A percentile compares a stretch with the other conserved stretches of the same genome.
phyloP scores from a whole-genome alignment of 2,888 invertebrate genomes.

The Mythimna lalbum region DNA sequence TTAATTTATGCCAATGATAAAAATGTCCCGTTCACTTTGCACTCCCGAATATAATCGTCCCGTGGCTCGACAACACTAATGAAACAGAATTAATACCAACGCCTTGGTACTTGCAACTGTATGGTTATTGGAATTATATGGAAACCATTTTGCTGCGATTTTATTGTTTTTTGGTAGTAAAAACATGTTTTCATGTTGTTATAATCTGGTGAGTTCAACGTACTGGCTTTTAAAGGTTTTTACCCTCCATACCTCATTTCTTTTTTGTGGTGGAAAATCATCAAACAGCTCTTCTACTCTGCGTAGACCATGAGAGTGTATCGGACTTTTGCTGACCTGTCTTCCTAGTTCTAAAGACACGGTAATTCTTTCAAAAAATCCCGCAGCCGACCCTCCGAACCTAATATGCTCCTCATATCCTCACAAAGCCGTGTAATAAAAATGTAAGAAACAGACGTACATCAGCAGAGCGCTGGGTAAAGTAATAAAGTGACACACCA shows the following conservation, averaged over 20 bases:
- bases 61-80: constrained; percentile 41
- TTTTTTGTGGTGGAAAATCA: no score
- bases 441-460: constrained; percentile 7
- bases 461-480: constrained; percentile 16
- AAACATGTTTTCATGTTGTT: constrained; percentile 14
- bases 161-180: constrained; percentile 20
- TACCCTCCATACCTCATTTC: not conserved
- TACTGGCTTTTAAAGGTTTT: constrained; percentile 30
- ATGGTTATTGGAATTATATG: constrained; percentile 15
- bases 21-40: constrained; percentile 70
- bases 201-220: constrained; percentile 37
- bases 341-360: no score
- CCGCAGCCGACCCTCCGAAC: not conserved
- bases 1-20: constrained; percentile 75
- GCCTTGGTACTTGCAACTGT: constrained; percentile 24
- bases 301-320: no score
- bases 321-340: no score
- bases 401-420: no score
- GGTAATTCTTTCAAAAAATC: no score
- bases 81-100: constrained; percentile 39
- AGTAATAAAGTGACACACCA: constrained; percentile 19
- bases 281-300: no score
- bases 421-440: not conserved
- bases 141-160: constrained; percentile 8
- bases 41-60: constrained; percentile 68